Evolutionary conservation across 2,113 vertebrate species (phyloP).

Genomic region (Peromyscus leucopus): DNA sequence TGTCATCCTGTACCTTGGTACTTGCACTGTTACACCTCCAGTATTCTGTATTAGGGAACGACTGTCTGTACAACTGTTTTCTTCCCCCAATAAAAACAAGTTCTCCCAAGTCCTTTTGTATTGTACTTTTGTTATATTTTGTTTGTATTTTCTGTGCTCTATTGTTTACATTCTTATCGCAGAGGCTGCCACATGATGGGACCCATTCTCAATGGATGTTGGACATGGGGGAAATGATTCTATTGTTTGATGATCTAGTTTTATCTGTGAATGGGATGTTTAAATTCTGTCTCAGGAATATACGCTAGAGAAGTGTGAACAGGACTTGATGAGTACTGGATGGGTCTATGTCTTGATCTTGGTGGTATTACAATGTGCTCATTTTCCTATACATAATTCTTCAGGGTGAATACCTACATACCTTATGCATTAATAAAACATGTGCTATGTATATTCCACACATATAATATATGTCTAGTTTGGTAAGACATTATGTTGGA

Average conservation of each 20-base stretch:
- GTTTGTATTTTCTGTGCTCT: not conserved
- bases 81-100: not conserved
- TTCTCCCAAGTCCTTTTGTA: not conserved
- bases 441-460: not conserved
- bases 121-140: not conserved
- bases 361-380: not conserved
- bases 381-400: not conserved
- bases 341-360: not conserved
- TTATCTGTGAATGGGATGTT: not conserved
- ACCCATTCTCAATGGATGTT: not conserved
- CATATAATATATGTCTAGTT: not conserved
- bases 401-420: not conserved
- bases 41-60: not conserved
- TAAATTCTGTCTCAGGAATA: slow-evolving; percentile 9
- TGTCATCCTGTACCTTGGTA: no score
- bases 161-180: not conserved
- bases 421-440: not conserved
- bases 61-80: not conserved
- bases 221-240: not conserved
- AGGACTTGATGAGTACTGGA: not conserved
- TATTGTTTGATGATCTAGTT: not conserved
- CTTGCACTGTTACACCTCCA: not conserved
- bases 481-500: not conserved
- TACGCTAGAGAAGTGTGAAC: not conserved
- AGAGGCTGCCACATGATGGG: not conserved